These are phyloP conservation scores for Hafferia zeledoni DNA, from an alignment of 2,797 vertebrate species.

Conservation along the genomic window DNA sequence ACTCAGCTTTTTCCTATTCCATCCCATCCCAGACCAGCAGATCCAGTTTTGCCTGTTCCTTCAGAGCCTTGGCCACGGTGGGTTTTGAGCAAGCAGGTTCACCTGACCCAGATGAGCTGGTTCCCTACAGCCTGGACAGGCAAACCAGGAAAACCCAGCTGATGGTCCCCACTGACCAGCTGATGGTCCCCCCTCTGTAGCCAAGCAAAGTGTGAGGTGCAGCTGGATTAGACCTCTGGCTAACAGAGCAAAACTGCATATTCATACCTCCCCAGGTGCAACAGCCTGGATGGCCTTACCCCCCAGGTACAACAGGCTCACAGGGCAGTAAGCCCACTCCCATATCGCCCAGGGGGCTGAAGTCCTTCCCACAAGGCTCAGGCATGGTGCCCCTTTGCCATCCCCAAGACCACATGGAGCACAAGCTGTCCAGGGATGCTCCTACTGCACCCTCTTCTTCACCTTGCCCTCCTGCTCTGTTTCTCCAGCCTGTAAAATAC, in stretches of 20 bases:
- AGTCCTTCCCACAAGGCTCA: not conserved
- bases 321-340: not conserved
- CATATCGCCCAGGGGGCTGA: not conserved
- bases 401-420: fast-evolving
- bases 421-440: fast-evolving
- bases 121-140: not conserved
- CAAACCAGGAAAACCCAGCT: not conserved
- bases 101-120: not conserved
- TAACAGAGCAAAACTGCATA: fast-evolving
- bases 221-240: not conserved
- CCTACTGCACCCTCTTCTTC: not conserved
- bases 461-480: not conserved
- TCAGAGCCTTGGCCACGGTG: fast-evolving
- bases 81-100: not conserved
- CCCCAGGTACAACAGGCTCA: not conserved
- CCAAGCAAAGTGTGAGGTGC: fast-evolving
- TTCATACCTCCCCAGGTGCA: not conserved
- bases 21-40: not conserved
- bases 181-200: not conserved
- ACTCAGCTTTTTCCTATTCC: not conserved
- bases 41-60: slow-evolving; percentile 6
- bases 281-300: not conserved
- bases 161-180: not conserved
- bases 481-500: not conserved
- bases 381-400: fast-evolving